Conservation (phyloP, 2,113 vertebrate genomes). For the Mus spicilegus region DNA sequence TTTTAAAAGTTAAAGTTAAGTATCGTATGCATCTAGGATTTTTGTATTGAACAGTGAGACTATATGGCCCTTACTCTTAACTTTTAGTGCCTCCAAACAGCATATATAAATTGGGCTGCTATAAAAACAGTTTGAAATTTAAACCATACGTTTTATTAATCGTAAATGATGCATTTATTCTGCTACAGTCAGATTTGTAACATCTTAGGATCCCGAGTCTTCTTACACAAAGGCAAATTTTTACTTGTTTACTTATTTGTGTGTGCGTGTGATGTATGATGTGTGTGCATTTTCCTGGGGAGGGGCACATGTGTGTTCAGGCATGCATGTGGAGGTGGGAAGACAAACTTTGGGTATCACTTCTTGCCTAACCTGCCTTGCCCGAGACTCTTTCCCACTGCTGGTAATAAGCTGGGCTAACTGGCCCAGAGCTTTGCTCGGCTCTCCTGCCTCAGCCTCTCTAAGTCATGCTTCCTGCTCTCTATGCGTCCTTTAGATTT, state of each 20-base stretch:
- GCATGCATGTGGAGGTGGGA: neutral
- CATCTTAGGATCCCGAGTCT: neutral
- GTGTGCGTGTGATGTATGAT: neutral
- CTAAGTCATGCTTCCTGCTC: neutral
- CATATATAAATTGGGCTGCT: neutral
- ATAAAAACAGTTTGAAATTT: neutral
- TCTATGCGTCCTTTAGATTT: too few species aligned
- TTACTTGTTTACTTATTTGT: neutral
- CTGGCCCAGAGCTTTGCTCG: too few species aligned
- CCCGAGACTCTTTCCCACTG: neutral
- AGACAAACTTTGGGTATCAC: neutral
- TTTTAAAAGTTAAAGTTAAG: constrained; percentile 1
- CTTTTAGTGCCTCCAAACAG: neutral
- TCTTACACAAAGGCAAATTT: neutral
- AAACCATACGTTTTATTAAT: neutral
- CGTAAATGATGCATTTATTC: constrained; percentile 18
- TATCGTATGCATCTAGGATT: neutral
- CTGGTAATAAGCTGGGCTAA: neutral
- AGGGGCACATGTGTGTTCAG: neutral
- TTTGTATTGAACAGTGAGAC: neutral
- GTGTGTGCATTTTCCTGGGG: too few species aligned
- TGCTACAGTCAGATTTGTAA: neutral
- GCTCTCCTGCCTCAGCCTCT: too few species aligned
- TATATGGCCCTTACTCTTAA: neutral
- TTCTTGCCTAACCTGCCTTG: neutral